Conservation (phyloP, 2,113 vertebrate genomes). For the Corythornis madagascariensis region DNA sequence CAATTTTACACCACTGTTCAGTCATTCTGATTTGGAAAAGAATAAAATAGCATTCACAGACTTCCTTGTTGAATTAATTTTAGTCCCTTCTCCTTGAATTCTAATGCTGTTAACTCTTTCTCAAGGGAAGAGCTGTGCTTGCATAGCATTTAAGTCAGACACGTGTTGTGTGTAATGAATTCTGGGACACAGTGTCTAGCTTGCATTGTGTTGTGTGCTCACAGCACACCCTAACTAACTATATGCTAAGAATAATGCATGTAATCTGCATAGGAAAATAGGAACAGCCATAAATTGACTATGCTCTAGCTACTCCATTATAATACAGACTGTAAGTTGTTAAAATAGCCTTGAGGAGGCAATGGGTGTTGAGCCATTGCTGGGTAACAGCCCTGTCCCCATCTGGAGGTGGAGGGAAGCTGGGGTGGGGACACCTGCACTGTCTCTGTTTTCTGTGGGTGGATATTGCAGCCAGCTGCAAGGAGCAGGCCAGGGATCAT, state of each 20-base stretch:
- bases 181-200: not conserved
- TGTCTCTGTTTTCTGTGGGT: not conserved
- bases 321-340: not conserved
- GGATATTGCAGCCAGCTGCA: not conserved
- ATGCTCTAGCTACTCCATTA: not conserved
- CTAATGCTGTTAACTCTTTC: not conserved
- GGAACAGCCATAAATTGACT: not conserved
- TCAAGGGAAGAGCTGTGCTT: not conserved
- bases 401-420: not conserved
- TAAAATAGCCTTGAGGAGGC: not conserved
- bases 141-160: not conserved
- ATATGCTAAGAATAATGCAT: not conserved
- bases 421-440: not conserved
- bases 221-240: not conserved
- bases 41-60: not conserved
- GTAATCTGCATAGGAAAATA: not conserved
- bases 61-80: not conserved
- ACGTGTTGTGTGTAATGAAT: not conserved
- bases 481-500: not conserved
- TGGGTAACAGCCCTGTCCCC: not conserved
- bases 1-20: not conserved
- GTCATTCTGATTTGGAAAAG: not conserved
- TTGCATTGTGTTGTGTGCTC: not conserved
- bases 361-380: not conserved
- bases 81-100: not conserved